A percentile compares a stretch with the other conserved stretches of the same genome.
phyloP scores from a whole-genome alignment of 2,888 invertebrate species.

The Coronaproctus castanopsis region DNA sequence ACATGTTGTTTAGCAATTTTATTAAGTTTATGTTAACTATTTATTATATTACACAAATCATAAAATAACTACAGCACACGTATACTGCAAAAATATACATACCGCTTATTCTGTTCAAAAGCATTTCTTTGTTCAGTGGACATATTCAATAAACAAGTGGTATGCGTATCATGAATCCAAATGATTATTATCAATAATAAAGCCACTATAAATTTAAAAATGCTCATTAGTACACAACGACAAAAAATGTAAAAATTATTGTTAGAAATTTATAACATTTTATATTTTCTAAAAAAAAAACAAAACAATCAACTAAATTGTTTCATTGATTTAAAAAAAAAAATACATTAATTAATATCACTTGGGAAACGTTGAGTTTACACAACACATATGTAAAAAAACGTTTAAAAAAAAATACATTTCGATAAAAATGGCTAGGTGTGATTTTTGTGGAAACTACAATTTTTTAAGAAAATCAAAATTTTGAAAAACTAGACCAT shows the following conservation, averaged over 20 bases:
- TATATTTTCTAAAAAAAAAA: slow-evolving; percentile 3
- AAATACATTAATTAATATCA: background rate
- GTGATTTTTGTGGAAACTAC: too few relatives aligned
- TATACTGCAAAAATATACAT: too few relatives aligned
- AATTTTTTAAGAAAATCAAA: too few relatives aligned
- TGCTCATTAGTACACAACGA: too few relatives aligned
- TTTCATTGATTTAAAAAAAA: background rate
- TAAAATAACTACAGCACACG: too few relatives aligned
- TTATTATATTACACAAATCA: too few relatives aligned
- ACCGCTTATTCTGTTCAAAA: slow-evolving; percentile 26
- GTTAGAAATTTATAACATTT: slow-evolving; percentile 12
- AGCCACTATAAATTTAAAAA: slow-evolving; percentile 40
- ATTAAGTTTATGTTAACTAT: too few relatives aligned
- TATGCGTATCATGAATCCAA: slow-evolving; percentile 48
- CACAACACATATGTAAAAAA: background rate
- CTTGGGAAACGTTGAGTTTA: background rate
- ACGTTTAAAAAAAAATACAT: too few relatives aligned
- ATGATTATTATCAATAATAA: slow-evolving; percentile 50
- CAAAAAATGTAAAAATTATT: background rate
- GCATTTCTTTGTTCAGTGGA: slow-evolving; percentile 38
- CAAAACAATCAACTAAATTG: background rate
- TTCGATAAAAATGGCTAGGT: too few relatives aligned
- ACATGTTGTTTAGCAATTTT: too few relatives aligned
- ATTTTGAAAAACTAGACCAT: too few relatives aligned
- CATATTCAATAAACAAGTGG: slow-evolving; percentile 50